Conservation (phyloP, 1,140 invertebrate genomes). For the Zaprionus ornatus region DNA sequence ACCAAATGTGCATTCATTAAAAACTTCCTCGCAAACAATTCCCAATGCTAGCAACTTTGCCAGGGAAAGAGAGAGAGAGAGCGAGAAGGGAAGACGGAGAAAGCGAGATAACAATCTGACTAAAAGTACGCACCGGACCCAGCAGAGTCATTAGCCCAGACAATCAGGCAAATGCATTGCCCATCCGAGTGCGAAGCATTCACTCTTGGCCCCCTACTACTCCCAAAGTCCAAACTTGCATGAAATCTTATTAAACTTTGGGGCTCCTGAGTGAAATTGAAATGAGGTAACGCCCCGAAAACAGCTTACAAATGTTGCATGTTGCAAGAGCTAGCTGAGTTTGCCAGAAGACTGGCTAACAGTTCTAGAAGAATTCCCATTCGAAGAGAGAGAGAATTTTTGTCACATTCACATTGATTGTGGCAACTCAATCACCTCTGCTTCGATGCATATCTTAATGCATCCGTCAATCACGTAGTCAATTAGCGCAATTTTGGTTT, state of each 20-base stretch:
- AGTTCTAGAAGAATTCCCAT: not conserved
- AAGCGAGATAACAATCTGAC: slow-evolving; percentile 9
- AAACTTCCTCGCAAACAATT: slow-evolving; percentile 18
- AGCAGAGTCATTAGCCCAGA: slow-evolving; percentile 31
- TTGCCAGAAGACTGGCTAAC: not conserved
- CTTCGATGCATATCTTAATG: not conserved
- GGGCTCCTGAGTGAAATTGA: not conserved
- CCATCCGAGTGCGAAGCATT: slow-evolving; percentile 5
- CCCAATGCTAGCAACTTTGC: slow-evolving; percentile 12
- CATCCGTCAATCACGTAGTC: not conserved
- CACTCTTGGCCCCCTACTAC: not conserved
- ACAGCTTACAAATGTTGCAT: not conserved
- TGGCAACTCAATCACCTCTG: not conserved
- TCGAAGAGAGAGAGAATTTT: not conserved
- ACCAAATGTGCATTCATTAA: slow-evolving; percentile 40
- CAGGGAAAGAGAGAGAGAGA: slow-evolving; percentile 4
- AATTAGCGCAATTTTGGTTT: not conserved
- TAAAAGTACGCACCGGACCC: not conserved
- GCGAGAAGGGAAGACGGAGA: not conserved
- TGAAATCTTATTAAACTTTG: slow-evolving; percentile 12
- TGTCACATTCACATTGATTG: not conserved
- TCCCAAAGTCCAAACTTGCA: not conserved
- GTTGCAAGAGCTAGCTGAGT: too few species aligned
- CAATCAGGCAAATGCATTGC: slow-evolving; percentile 27
- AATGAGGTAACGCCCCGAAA: not conserved